These are phyloP conservation scores for Ondatra zibethicus DNA, from an alignment of 2,113 vertebrate genomes.

Conservation along the genomic window DNA sequence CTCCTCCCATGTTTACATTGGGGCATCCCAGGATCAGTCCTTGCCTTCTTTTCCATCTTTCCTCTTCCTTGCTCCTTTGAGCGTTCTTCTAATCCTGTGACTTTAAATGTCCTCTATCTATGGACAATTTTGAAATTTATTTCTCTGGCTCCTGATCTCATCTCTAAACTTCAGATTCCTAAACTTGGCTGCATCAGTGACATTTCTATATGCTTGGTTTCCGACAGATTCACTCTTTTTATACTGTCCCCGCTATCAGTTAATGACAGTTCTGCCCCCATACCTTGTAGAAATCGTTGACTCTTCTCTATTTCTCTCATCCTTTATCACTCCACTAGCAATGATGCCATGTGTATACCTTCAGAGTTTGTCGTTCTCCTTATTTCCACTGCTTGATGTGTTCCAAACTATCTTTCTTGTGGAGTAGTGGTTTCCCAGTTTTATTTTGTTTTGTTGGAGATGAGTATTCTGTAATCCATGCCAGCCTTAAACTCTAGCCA, in stretches of 20 bases:
- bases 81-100: not conserved
- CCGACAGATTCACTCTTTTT: not conserved
- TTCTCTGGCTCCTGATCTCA: not conserved
- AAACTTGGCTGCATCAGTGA: not conserved
- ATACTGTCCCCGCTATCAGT: not conserved
- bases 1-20: not conserved
- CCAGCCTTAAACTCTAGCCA: not conserved
- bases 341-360: not conserved
- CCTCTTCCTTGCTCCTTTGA: conserved; percentile 6
- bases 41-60: not conserved
- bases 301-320: not conserved
- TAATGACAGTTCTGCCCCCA: not conserved
- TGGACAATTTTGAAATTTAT: not conserved
- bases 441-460: not conserved
- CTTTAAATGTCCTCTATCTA: conserved; percentile 20
- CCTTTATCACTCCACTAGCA: not conserved
- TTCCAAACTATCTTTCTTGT: not conserved
- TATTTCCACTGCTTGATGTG: not conserved
- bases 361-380: not conserved
- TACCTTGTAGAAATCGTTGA: conserved; percentile 15
- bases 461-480: no score
- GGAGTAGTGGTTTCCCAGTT: not conserved
- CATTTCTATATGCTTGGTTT: not conserved
- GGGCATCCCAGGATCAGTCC: not conserved
- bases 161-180: not conserved